Conservation (phyloP, 2,113 vertebrate genomes). For the Oreocharis arfaki region DNA sequence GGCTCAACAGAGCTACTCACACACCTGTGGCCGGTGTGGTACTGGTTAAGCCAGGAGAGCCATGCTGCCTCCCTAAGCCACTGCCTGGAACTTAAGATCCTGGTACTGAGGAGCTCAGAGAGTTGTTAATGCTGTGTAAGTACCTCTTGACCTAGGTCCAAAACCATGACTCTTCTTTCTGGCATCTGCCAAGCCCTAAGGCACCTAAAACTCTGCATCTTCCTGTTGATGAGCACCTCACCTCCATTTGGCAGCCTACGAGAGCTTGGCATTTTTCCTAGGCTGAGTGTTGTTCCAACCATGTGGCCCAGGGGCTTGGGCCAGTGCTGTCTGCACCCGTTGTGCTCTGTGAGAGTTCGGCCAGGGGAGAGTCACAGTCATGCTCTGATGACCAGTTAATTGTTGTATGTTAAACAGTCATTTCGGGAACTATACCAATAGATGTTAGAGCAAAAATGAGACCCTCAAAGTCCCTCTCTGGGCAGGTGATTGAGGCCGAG, state of each 20-base stretch:
- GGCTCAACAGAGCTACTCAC: background rate
- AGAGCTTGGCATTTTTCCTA: background rate
- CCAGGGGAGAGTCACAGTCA: accelerated
- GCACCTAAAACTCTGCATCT: background rate
- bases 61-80: accelerated
- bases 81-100: background rate
- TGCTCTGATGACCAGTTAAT: background rate
- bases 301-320: accelerated
- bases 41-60: background rate
- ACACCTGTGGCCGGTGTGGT: background rate
- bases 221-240: background rate
- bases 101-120: background rate
- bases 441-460: background rate
- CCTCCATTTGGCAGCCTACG: background rate
- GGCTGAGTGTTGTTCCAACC: background rate
- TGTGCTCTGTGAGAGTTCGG: background rate
- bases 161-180: background rate
- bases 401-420: background rate
- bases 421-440: background rate
- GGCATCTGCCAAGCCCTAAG: background rate
- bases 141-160: background rate
- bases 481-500: background rate
- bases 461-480: background rate
- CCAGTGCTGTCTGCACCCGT: background rate
- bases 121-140: background rate